Base-by-base conservation (phyloP, 2,888 invertebrate genomes). In the Limnephilus marmoratus region DNA sequence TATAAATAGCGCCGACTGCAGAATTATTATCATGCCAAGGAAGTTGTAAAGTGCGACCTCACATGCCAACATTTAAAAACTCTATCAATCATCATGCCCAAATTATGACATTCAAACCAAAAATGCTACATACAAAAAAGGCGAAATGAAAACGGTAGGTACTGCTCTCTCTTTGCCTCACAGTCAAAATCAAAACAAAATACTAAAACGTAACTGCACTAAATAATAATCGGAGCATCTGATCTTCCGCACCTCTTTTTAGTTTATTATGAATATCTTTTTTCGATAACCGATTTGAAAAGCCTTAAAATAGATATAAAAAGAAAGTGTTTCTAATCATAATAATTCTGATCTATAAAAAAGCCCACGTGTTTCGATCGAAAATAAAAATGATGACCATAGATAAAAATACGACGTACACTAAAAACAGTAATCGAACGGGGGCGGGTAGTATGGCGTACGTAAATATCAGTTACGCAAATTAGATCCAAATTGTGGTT, bases 41-140 rank as follows among this genome's bases (percentile, higher is more conserved):
- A 37, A 88, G 88, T 24, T 68, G 11, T 85, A 85, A 45, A 12
- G n/a, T 41, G 85, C 68, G 68, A 31, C 87, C 86, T 49, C n/a
- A 68, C 53, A 68, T 68, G 88, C 88, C 88, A 88, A 88, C 88
- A 68, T 87, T 85, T 87, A 87, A 87, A 88, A 88, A 88, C 80
- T 87, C 41, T 85, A 85, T 85, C 85, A 85, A 85, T 85, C 85
- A 45, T 45, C 85, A 45, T 85, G n/a, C 13, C 41, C 34, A 85
- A 85, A 41, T 85, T 85, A 41, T 85, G 85, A 85, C 85, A 88
- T 18, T 37, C 53, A 31, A 29, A 34, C 31, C 34, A 82, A 81
- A 34, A 82, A 82, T 18, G 82, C 7, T 82, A 31, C 31, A 82
- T 4, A 34, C 68, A 68, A 68, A n/a, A 68, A 68, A n/a, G 68